These are phyloP conservation scores for Abscondita cerata DNA, from an alignment of 2,888 invertebrate genomes.

Conservation along the genomic window DNA sequence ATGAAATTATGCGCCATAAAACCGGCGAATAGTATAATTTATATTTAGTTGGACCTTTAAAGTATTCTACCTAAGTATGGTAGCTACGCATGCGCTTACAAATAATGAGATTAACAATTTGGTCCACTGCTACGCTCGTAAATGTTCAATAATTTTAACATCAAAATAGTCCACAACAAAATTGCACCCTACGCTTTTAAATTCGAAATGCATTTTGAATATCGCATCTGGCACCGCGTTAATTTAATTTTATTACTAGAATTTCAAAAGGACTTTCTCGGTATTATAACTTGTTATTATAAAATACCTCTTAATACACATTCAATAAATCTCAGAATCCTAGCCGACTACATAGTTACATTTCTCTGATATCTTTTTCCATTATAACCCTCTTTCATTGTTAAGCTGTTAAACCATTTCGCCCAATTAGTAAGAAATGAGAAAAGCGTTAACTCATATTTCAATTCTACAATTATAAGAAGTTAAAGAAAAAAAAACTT, in stretches of 20 bases:
- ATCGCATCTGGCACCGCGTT: conserved; percentile 21
- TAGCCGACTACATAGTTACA: conserved; percentile 12
- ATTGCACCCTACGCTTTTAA: conserved; percentile 35
- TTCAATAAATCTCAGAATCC: conserved; percentile 28
- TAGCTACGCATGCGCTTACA: conserved; percentile 27
- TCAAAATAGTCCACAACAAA: conserved; percentile 39
- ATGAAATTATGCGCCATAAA: conserved; percentile 57
- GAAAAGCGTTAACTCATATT: too few relatives aligned
- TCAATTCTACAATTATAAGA: too few relatives aligned
- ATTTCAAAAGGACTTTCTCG: conserved; percentile 15
- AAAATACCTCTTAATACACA: conserved; percentile 26
- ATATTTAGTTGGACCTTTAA: conserved; percentile 44
- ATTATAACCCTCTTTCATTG: conserved; percentile 5
- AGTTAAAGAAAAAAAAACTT: neutral
- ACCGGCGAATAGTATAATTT: conserved; percentile 50
- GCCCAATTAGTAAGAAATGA: too few relatives aligned
- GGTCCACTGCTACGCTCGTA: conserved; percentile 37
- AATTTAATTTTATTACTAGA: conserved; percentile 15
- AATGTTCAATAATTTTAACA: conserved; percentile 42
- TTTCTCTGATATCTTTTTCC: conserved; percentile 15
- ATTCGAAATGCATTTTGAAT: conserved; percentile 15
- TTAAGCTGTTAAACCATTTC: neutral
- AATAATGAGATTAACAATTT: conserved; percentile 20
- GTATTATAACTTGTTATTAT: conserved; percentile 21
- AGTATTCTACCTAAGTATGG: conserved; percentile 27